These are phyloP conservation scores for Nineta flava DNA, from an alignment of 2,888 invertebrate genomes.

Conservation along the genomic window DNA sequence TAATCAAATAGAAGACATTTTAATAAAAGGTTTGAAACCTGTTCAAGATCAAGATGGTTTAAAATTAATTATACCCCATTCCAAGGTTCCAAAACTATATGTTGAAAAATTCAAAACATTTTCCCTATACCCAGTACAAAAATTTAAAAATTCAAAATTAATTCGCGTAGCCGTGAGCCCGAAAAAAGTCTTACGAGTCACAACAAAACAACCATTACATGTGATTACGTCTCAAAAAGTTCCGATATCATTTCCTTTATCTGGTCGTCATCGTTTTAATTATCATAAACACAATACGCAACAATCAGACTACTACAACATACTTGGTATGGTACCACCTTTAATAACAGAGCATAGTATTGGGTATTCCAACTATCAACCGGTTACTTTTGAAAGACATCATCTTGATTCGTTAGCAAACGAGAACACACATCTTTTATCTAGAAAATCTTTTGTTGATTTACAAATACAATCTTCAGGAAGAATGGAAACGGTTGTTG, in stretches of 20 bases:
- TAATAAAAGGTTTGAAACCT: background rate
- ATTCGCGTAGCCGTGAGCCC: background rate
- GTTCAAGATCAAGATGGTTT: background rate
- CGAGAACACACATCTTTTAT: background rate
- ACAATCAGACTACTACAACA: background rate
- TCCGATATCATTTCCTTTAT: background rate
- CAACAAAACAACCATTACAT: background rate
- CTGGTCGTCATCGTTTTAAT: background rate
- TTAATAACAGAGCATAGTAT: background rate
- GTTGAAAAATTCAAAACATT: background rate
- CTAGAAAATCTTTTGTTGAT: constrained; percentile 9
- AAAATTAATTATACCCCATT: background rate
- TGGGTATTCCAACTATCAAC: constrained; percentile 1
- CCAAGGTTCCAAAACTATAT: background rate
- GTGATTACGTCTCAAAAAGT: background rate
- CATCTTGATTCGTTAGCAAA: background rate
- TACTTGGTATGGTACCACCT: constrained; percentile 5
- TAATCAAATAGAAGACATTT: background rate
- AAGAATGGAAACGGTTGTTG: constrained; percentile 11
- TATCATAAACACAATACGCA: background rate
- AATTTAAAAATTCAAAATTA: background rate
- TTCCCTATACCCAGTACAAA: background rate
- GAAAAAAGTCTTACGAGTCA: background rate
- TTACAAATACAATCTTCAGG: constrained; percentile 24
- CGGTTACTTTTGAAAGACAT: constrained; percentile 1